Conservation (phyloP, 53 echinoderm and acorn worm species). For the Holothuria leucospilota region DNA sequence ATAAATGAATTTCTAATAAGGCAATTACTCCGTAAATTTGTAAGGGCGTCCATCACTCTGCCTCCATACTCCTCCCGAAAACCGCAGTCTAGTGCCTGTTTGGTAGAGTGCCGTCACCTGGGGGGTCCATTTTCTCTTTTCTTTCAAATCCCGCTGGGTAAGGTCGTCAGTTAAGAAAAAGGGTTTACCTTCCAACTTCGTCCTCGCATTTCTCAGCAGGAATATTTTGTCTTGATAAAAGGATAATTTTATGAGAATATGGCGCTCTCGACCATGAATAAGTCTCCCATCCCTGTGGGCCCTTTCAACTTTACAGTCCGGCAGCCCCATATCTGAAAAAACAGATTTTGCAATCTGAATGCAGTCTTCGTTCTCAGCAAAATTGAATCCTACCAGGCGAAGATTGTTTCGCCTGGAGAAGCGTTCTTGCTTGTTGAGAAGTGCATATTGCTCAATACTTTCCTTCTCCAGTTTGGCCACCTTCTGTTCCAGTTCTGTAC, state of each 20-base stretch:
- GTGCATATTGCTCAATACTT: no score
- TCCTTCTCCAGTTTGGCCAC: neutral
- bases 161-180: neutral
- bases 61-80: neutral
- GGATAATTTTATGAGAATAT: neutral
- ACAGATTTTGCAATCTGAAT: neutral
- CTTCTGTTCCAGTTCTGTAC: neutral
- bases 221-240: neutral
- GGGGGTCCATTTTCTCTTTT: slow-evolving; percentile 2
- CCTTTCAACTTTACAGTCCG: neutral
- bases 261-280: neutral
- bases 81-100: neutral
- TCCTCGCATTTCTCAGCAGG: neutral
- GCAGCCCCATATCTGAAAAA: neutral
- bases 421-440: no score
- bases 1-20: no score
- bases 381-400: no score
- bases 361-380: neutral
- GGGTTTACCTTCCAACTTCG: neutral
- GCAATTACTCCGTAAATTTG: no score
- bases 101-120: slow-evolving; percentile 9
- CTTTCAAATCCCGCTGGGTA: neutral
- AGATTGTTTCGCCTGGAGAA: no score
- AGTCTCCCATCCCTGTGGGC: neutral
- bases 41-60: slow-evolving; percentile 1